Conservation (phyloP, 2,113 vertebrate genomes). For the Columbina picui region DNA sequence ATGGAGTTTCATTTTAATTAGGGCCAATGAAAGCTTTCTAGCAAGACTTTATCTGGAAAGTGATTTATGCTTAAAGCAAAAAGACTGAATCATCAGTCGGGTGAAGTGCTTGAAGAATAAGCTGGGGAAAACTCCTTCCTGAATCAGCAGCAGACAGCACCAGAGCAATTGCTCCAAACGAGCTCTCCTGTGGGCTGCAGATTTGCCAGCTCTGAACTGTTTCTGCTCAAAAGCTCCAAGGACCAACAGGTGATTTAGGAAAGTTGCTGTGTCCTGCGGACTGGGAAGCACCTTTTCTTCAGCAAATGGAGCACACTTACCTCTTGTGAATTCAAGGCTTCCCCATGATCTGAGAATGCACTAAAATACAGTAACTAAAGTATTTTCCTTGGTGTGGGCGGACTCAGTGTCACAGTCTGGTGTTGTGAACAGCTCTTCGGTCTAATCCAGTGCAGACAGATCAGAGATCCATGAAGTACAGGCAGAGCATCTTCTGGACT, state of each 20-base stretch:
- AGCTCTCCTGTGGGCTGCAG: neutral
- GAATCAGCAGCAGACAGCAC: neutral
- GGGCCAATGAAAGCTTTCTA: constrained; percentile 35
- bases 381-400: neutral
- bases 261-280: neutral
- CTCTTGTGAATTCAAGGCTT: neutral
- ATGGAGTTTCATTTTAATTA: constrained; percentile 17
- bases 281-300: neutral
- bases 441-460: neutral
- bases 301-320: neutral
- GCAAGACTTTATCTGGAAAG: constrained; percentile 8
- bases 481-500: neutral
- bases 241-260: neutral
- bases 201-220: neutral
- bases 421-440: neutral
- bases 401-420: neutral
- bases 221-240: neutral
- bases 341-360: fast-evolving
- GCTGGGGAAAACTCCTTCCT: neutral
- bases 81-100: constrained; percentile 21
- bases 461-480: neutral
- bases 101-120: constrained; percentile 8
- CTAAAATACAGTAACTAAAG: neutral
- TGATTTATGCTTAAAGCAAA: constrained; percentile 30
- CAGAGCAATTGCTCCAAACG: neutral